Conservation (phyloP, 2,888 invertebrate genomes). For the Harpalus rufipes region DNA sequence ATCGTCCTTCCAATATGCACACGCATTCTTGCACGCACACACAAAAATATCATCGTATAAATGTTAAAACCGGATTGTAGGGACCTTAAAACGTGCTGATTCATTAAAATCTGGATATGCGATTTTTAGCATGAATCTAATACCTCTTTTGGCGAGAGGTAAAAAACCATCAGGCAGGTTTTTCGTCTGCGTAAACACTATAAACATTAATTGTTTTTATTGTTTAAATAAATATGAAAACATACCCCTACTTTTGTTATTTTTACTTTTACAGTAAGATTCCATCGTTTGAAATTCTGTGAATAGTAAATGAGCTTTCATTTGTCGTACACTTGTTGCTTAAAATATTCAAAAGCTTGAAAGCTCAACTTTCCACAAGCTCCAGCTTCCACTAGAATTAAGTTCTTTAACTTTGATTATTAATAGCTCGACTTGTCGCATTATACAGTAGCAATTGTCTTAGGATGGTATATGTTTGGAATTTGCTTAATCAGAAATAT, state of each 20-base stretch:
- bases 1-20: too few species aligned
- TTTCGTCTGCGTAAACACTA: too few species aligned
- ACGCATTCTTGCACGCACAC: too few species aligned
- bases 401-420: slow-evolving; percentile 41
- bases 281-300: slow-evolving; percentile 19
- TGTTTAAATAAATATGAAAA: too few species aligned
- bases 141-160: too few species aligned
- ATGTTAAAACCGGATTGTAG: too few species aligned
- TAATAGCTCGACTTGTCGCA: slow-evolving; percentile 33
- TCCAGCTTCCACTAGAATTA: slow-evolving; percentile 23
- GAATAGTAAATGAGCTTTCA: slow-evolving; percentile 42
- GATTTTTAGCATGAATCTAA: too few species aligned
- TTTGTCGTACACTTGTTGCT: slow-evolving; percentile 49
- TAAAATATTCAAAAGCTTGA: slow-evolving; percentile 45
- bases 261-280: slow-evolving; percentile 27
- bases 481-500: not conserved
- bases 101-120: too few species aligned
- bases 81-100: too few species aligned
- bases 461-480: not conserved
- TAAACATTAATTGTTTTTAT: too few species aligned
- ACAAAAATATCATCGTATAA: too few species aligned
- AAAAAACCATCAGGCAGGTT: too few species aligned
- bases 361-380: slow-evolving; percentile 29
- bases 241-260: not conserved
- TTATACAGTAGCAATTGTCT: not conserved